Conservation (phyloP, 2,888 invertebrate species). For the Busseola fusca region DNA sequence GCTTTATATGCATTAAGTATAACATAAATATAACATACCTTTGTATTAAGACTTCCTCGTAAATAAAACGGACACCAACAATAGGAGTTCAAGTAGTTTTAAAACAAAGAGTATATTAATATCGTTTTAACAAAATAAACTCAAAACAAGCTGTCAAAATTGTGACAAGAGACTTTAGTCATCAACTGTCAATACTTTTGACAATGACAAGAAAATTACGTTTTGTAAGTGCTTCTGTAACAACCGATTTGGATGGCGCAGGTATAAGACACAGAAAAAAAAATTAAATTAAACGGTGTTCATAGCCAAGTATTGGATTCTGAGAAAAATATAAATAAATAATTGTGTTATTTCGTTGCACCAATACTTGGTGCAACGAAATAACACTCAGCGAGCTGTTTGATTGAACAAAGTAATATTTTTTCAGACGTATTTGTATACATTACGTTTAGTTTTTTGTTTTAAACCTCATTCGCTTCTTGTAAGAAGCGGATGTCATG, state of each 20-base stretch:
- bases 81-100: background rate
- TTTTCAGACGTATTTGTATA: background rate
- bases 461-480: too few species aligned
- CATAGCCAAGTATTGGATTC: background rate
- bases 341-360: background rate
- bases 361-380: too few species aligned
- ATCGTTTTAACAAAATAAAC: too few species aligned
- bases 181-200: background rate
- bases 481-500: constrained; percentile 33
- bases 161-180: constrained; percentile 7
- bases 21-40: constrained; percentile 31
- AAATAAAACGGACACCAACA: constrained; percentile 20
- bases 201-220: constrained; percentile 1
- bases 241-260: background rate
- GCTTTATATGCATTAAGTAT: background rate
- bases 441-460: constrained; percentile 24
- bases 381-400: background rate
- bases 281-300: too few species aligned
- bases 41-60: constrained; percentile 5
- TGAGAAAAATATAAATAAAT: background rate
- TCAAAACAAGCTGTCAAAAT: constrained; percentile 10
- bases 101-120: too few species aligned
- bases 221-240: constrained; percentile 7
- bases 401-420: background rate
- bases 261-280: background rate